phyloP scores from a whole-genome alignment of 2,888 invertebrate genomes.

The Microctonus hyperodae region DNA sequence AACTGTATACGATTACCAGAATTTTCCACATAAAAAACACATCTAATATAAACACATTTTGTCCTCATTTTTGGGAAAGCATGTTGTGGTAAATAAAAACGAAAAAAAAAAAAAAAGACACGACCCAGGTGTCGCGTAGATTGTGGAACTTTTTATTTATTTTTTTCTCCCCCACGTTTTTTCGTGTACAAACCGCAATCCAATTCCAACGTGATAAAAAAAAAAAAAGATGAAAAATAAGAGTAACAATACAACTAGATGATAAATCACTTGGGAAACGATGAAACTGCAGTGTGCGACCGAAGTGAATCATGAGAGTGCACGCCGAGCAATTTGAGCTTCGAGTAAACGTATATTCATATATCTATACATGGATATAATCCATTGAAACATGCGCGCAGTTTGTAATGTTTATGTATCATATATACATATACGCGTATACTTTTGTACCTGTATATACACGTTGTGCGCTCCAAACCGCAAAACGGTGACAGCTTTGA shows the following conservation, averaged over 20 bases:
- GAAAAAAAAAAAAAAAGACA: conserved; percentile 4
- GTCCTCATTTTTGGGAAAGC: conserved; percentile 17
- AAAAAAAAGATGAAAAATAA: conserved; percentile 14
- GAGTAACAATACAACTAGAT: conserved; percentile 22
- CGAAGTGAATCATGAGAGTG: conserved; percentile 31
- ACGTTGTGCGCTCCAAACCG: conserved; percentile 3
- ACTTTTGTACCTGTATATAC: background rate
- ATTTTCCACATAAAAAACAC: background rate
- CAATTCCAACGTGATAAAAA: conserved; percentile 28
- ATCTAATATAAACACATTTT: background rate
- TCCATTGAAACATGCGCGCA: background rate
- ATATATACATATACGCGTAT: background rate
- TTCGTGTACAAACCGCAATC: conserved; percentile 24
- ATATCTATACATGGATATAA: background rate
- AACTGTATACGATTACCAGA: background rate
- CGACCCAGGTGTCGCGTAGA: conserved; percentile 25
- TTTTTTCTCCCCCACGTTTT: conserved; percentile 1
- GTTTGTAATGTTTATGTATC: background rate
- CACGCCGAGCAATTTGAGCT: conserved; percentile 24
- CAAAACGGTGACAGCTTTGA: conserved; percentile 27
- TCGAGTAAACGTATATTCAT: conserved; percentile 16
- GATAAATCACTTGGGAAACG: conserved; percentile 29
- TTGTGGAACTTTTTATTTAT: conserved; percentile 7
- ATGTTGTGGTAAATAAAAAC: background rate
- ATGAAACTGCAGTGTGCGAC: conserved; percentile 24